These are phyloP conservation scores for Trissolcus japonicus DNA, from an alignment of 2,888 invertebrate species.

Conservation along the genomic window DNA sequence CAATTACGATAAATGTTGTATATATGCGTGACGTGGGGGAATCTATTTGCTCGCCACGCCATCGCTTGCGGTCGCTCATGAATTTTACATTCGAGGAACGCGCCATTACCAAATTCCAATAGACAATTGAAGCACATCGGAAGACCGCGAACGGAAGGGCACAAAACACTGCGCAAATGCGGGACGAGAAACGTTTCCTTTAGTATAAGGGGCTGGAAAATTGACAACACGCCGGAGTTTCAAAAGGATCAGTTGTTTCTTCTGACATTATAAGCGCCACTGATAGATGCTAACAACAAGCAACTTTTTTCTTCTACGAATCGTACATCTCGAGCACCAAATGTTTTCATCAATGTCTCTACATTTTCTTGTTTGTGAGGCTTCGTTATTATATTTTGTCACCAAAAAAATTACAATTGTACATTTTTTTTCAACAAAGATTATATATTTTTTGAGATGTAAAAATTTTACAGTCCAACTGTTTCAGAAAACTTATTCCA, in stretches of 20 bases:
- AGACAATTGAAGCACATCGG: conserved; percentile 62
- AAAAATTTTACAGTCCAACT: no score
- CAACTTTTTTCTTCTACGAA: no score
- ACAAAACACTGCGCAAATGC: conserved; percentile 36
- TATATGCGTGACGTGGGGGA: conserved; percentile 46
- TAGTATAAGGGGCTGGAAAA: conserved; percentile 21
- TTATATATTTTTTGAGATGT: no score
- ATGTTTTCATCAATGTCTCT: no score
- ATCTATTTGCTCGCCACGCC: conserved; percentile 63
- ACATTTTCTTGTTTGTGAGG: no score
- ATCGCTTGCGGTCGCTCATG: conserved; percentile 61
- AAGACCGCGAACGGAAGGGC: conserved; percentile 40
- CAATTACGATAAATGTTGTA: conserved; percentile 45
- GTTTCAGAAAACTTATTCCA: no score
- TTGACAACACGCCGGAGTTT: conserved; percentile 55
- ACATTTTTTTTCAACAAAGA: no score
- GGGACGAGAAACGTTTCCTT: conserved; percentile 19
- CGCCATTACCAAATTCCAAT: conserved; percentile 67
- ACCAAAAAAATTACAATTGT: no score
- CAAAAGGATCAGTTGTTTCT: conserved; percentile 40
- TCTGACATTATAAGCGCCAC: neutral
- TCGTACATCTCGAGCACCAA: no score
- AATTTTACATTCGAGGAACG: conserved; percentile 65
- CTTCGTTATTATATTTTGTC: no score
- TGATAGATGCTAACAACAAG: no score